These are phyloP conservation scores for human (Homo sapiens) DNA, from an alignment of 2,113 vertebrate species.

Conservation along the genomic window DNA sequence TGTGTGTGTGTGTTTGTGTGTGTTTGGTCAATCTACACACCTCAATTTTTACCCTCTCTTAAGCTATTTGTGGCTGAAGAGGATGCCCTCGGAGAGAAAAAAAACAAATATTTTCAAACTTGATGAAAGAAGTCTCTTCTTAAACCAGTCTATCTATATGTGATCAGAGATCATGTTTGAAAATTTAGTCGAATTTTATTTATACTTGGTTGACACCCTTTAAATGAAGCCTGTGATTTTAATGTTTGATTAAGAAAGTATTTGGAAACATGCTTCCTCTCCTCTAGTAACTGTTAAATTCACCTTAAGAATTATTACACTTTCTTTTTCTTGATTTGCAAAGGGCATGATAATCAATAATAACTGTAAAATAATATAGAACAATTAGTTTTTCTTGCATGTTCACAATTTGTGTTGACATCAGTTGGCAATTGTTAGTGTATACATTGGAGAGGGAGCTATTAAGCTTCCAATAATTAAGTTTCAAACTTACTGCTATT, in stretches of 20 bases:
- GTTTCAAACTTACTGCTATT: conserved; percentile 40
- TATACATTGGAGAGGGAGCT: conserved; percentile 14
- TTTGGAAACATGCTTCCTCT: conserved; percentile 31
- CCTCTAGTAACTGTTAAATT: conserved; percentile 33
- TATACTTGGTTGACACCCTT: neutral
- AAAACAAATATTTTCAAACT: neutral
- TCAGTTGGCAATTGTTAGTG: conserved; percentile 57
- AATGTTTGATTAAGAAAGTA: conserved; percentile 46
- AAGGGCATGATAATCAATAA: conserved; percentile 76
- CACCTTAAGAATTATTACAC: conserved; percentile 59
- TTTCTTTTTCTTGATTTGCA: conserved; percentile 73
- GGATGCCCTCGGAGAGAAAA: neutral
- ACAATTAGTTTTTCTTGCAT: conserved; percentile 73
- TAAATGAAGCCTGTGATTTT: conserved; percentile 37
- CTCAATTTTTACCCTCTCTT: neutral
- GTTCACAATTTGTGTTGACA: conserved; percentile 73
- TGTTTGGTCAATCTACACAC: neutral
- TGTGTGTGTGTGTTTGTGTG: neutral
- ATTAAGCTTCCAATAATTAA: conserved; percentile 65
- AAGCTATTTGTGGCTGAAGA: neutral
- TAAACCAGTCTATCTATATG: neutral
- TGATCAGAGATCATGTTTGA: neutral
- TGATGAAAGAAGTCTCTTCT: neutral
- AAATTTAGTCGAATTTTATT: neutral
- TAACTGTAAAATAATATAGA: conserved; percentile 67